These are phyloP conservation scores for Plemyria rubiginata DNA, from an alignment of 2,888 invertebrate species.

Conservation along the genomic window DNA sequence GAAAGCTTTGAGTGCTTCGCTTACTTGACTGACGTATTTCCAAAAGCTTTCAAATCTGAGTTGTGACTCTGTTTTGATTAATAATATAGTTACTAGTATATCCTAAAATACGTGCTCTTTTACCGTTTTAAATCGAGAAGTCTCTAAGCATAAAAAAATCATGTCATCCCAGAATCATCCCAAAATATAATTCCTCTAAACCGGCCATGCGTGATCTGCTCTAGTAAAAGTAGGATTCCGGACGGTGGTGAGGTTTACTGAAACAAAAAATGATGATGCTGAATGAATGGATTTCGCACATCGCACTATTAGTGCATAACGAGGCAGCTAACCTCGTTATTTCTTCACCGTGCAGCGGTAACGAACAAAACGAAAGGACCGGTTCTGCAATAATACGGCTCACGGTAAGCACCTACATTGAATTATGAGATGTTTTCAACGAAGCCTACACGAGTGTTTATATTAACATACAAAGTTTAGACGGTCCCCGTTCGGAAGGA, in stretches of 20 bases:
- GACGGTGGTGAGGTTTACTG: not conserved
- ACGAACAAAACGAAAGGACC: conserved; percentile 44
- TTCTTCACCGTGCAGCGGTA: conserved; percentile 18
- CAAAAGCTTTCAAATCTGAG: no score
- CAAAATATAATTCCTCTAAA: not conserved
- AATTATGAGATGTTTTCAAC: conserved; percentile 67
- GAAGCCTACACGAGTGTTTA: conserved; percentile 77
- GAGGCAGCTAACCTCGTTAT: conserved; percentile 16
- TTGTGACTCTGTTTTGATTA: no score
- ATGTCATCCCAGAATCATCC: no score
- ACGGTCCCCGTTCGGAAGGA: conserved; percentile 66
- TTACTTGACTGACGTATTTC: no score
- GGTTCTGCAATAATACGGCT: conserved; percentile 64
- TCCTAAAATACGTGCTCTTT: no score
- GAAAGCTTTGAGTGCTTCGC: not conserved
- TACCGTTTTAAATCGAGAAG: no score
- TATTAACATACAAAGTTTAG: conserved; percentile 80
- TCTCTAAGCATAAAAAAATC: no score
- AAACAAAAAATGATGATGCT: conserved; percentile 5
- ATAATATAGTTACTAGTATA: no score
- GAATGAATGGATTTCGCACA: conserved; percentile 6
- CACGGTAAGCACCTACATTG: conserved; percentile 66
- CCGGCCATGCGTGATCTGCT: not conserved
- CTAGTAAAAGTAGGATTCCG: not conserved
- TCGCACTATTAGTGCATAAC: conserved; percentile 15